Evolutionary conservation across 2,888 invertebrate species (phyloP).

Genomic region (Willowsia nigromaculata): DNA sequence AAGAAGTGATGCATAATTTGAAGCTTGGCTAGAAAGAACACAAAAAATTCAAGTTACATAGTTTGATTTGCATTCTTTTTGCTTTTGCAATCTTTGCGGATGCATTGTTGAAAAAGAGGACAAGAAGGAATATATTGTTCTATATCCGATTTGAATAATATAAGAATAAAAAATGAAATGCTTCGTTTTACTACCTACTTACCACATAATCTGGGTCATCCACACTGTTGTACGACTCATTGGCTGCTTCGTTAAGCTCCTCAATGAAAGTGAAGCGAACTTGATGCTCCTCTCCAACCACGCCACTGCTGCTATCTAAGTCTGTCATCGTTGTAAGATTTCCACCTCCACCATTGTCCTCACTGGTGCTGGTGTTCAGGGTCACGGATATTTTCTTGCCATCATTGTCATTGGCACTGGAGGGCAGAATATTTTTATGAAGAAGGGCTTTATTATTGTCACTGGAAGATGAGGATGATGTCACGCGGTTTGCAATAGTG

Average conservation of each 20-base stretch:
- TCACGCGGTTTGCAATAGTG: slow-evolving; percentile 12
- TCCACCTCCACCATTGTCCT: neutral
- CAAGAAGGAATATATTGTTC: too few species aligned
- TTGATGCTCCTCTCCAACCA: neutral
- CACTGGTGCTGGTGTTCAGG: slow-evolving; percentile 9
- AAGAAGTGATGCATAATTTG: too few species aligned
- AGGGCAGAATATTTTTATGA: too few species aligned
- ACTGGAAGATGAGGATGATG: slow-evolving; percentile 28
- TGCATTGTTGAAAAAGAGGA: neutral
- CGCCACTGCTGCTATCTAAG: slow-evolving; percentile 9
- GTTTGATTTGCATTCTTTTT: too few species aligned
- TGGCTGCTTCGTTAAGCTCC: slow-evolving; percentile 63
- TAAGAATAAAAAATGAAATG: too few species aligned
- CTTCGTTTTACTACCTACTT: neutral
- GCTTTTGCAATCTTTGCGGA: too few species aligned
- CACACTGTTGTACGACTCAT: slow-evolving; percentile 71
- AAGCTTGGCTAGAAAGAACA: too few species aligned
- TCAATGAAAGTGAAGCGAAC: neutral
- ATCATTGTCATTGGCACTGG: neutral
- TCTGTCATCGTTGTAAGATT: neutral
- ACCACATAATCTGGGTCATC: slow-evolving; percentile 74
- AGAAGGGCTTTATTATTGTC: neutral
- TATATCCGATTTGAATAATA: neutral
- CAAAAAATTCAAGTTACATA: too few species aligned
- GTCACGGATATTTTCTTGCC: neutral